These are phyloP conservation scores for Mus spicilegus DNA, from an alignment of 2,113 vertebrate species.

Conservation along the genomic window DNA sequence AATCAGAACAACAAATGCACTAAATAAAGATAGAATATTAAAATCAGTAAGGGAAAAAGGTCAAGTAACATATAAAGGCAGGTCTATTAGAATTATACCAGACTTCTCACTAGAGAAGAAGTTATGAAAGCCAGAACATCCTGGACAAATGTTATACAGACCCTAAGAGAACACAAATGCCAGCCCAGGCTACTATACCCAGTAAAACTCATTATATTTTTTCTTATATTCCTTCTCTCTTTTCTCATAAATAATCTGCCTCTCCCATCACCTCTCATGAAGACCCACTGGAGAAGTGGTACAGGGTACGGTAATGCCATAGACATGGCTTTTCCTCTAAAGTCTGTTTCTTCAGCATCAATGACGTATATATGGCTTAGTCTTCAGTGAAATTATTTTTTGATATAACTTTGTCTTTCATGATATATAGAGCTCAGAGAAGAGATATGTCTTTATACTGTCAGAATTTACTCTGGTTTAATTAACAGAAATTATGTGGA, in stretches of 20 bases:
- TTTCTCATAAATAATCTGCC: neutral
- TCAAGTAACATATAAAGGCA: too few species aligned
- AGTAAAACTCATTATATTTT: neutral
- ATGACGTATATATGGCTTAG: neutral
- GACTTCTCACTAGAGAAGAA: too few species aligned
- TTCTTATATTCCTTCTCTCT: neutral
- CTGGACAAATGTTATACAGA: too few species aligned
- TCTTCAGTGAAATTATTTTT: neutral
- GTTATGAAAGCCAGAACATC: too few species aligned
- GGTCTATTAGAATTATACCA: too few species aligned
- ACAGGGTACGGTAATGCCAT: neutral
- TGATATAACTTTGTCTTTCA: neutral
- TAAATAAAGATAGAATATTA: too few species aligned
- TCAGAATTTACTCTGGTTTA: neutral
- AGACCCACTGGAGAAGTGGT: neutral
- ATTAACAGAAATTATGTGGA: neutral
- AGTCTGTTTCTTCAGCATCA: neutral
- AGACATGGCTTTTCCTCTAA: neutral
- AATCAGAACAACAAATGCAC: too few species aligned
- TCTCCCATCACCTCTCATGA: neutral
- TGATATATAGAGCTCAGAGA: neutral
- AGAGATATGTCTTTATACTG: neutral
- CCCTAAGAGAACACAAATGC: too few species aligned
- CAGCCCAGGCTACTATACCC: too few species aligned
- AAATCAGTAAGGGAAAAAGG: too few species aligned